phyloP scores from a whole-genome alignment of 2,797 vertebrate species.

The Rhadinocentrus ornatus region DNA sequence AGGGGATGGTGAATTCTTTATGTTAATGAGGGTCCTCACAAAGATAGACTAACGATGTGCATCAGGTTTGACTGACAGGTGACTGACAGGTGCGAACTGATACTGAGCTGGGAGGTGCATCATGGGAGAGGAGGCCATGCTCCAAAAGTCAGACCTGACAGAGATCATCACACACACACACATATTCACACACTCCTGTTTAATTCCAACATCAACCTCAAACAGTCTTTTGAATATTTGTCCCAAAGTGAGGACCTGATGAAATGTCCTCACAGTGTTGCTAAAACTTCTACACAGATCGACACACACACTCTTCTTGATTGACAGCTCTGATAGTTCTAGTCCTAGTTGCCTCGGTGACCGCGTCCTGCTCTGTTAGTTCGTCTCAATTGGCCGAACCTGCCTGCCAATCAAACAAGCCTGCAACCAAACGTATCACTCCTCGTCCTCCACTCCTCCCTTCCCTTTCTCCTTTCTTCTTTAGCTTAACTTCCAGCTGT shows the following conservation, averaged over 20 bases:
- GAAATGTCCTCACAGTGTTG: conserved; percentile 6
- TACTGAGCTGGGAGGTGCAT: conserved; percentile 45
- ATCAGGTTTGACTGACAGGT: conserved; percentile 27
- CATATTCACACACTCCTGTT: background rate
- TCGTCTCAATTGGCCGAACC: conserved; percentile 63
- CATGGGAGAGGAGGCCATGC: conserved; percentile 55
- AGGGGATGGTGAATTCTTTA: background rate
- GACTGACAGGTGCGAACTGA: conserved; percentile 40
- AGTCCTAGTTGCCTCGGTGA: conserved; percentile 45
- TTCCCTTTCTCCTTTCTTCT: background rate
- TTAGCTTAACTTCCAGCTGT: conserved; percentile 6
- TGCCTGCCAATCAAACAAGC: conserved; percentile 62
- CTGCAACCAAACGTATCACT: conserved; percentile 19
- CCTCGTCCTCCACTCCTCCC: conserved; percentile 5
- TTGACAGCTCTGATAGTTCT: conserved; percentile 58
- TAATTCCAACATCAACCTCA: conserved; percentile 2
- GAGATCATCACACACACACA: conserved; percentile 12
- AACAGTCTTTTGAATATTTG: conserved; percentile 8
- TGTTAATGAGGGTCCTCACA: conserved; percentile 13
- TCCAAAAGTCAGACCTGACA: conserved; percentile 46
- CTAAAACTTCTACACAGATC: conserved; percentile 15
- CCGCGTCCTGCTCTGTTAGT: conserved; percentile 55
- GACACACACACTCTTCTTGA: conserved; percentile 24
- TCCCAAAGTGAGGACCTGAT: conserved; percentile 4
- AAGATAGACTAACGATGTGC: background rate